Base-by-base conservation (phyloP, 2,797 vertebrate genomes). In the Clarias platycephalus region DNA sequence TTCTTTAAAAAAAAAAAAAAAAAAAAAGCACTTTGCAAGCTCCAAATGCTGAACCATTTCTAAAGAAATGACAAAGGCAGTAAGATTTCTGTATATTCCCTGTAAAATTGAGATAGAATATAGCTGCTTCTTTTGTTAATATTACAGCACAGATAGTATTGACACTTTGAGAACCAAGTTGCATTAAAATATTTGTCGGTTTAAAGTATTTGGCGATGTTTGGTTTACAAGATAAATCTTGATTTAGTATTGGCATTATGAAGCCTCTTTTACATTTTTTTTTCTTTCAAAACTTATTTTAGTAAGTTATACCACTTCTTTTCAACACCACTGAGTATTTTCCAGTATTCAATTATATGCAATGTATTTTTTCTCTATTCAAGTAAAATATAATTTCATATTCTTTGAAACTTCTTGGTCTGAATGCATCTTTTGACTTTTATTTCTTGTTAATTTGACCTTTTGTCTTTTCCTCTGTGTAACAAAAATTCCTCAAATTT, bases 311-410 rank as follows among this genome's bases (percentile, higher is more conserved):
- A 57, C 24, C 28, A 71, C 31, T 83, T 75, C 31, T 26, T 64
- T 80, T 76, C 55, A 37, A 63, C 82, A 67, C 62, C 60, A 74
- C 53, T 68, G 49, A 74, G 44, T 40, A 68, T 66, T 76, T 62
- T 76, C 22, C 49, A 81, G n/a, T 74, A 81, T 81, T 64, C 34
- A 74, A 22, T 22, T 40, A 71, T 75, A 87, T 63, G 75, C 89
- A 83, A 92, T 91, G 91, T 92, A 90, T 80, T 88, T 94, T 93
- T 94, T 93, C 87, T 87, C 91, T 82, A 67, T 60, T 84, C 22
- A 76, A 86, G 70, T 86, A 86, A 86, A 84, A 62, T 22, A 72
- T 72, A n/a, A 83, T 67, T 84, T 84, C 37, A 76, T 76, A 81
- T 83, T 62, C 24, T 44, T 28, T 31, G 74, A 62, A 74, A 18